These are phyloP conservation scores for Drosophila helvetica DNA, from an alignment of 2,888 invertebrate species.

Conservation along the genomic window DNA sequence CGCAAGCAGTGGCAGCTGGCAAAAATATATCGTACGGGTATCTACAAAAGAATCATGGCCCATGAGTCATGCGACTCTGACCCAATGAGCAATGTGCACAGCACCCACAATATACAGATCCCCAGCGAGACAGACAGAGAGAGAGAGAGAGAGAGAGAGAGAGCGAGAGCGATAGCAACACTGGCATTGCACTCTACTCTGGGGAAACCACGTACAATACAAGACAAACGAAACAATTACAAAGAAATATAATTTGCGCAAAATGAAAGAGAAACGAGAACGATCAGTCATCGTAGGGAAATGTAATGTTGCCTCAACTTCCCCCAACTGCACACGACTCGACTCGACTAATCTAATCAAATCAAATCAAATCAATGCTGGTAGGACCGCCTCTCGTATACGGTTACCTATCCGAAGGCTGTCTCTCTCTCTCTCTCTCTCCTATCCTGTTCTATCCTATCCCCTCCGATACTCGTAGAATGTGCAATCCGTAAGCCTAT, in stretches of 20 bases:
- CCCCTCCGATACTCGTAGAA: conserved; percentile 29
- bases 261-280: conserved; percentile 46
- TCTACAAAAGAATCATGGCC: conserved; percentile 62
- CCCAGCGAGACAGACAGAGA: conserved; percentile 47
- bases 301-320: conserved; percentile 67
- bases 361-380: conserved; percentile 64
- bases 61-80: conserved; percentile 61
- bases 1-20: conserved; percentile 51
- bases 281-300: conserved; percentile 70
- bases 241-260: conserved; percentile 78
- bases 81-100: conserved; percentile 73
- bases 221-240: conserved; percentile 73
- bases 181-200: conserved; percentile 31
- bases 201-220: conserved; percentile 51
- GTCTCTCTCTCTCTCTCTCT: too few relatives aligned
- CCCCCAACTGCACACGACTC: conserved; percentile 47
- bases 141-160: conserved; percentile 44
- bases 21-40: conserved; percentile 34
- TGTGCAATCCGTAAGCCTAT: conserved; percentile 64
- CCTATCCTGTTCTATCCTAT: conserved; percentile 4
- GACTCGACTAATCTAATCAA: conserved; percentile 71
- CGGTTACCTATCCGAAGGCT: conserved; percentile 40
- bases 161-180: conserved; percentile 15
- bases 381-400: conserved; percentile 49
- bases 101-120: conserved; percentile 68